phyloP scores from a whole-genome alignment of 2,888 invertebrate species.

The Hermodice carunculata region DNA sequence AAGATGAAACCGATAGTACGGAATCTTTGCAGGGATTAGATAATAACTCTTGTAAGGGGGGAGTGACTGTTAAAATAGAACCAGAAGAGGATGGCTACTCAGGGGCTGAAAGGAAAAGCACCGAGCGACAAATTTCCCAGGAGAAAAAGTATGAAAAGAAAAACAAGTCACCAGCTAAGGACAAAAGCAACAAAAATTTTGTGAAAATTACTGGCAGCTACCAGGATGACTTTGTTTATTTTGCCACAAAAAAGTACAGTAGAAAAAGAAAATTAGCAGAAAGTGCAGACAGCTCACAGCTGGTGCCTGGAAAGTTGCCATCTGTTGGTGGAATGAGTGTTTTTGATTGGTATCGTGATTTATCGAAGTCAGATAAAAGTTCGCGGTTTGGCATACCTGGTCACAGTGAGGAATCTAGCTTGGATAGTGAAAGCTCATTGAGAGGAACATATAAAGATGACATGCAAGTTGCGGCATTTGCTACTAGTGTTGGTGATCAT shows the following conservation, averaged over 20 bases:
- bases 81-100: neutral
- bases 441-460: no score
- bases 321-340: constrained; percentile 29
- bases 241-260: constrained; percentile 61
- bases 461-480: no score
- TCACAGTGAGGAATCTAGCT: no score
- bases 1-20: neutral
- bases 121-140: neutral
- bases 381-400: constrained; percentile 26
- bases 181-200: constrained; percentile 39
- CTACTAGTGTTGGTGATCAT: no score
- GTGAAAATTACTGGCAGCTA: constrained; percentile 68
- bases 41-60: neutral
- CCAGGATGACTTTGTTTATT: constrained; percentile 69
- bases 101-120: neutral
- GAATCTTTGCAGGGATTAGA: neutral
- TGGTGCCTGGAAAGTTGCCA: neutral
- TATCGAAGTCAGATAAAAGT: constrained; percentile 43
- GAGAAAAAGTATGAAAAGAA: constrained; percentile 10
- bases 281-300: constrained; percentile 48
- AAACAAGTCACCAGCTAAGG: neutral
- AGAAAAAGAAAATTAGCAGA: constrained; percentile 51
- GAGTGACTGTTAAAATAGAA: neutral
- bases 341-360: constrained; percentile 47
- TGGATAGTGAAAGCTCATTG: no score